phyloP scores from a whole-genome alignment of 2,797 vertebrate genomes.

The Poecilia gillii region DNA sequence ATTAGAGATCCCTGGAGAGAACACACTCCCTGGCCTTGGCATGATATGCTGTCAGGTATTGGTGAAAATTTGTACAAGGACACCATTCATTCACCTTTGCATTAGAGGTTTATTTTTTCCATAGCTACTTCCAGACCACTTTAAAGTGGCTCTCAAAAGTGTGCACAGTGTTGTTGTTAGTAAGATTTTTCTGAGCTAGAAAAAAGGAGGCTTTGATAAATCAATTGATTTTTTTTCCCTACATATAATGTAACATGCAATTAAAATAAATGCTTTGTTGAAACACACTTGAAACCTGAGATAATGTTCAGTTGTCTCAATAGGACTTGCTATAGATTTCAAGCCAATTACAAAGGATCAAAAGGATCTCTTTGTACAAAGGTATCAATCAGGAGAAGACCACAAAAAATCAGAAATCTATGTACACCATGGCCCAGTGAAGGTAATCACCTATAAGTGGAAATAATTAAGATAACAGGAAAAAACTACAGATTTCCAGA shows the following conservation, averaged over 20 bases:
- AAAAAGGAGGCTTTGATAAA: background rate
- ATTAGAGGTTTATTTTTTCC: conserved; percentile 41
- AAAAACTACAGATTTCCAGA: background rate
- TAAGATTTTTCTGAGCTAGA: background rate
- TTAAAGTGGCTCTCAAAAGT: conserved; percentile 11
- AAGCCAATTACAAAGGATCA: background rate
- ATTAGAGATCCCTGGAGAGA: conserved; percentile 64
- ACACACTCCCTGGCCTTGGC: conserved; percentile 35
- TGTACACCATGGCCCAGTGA: background rate
- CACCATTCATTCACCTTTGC: conserved; percentile 7
- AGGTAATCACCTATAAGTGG: background rate
- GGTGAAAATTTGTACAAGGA: conserved; percentile 35
- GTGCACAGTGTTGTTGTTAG: background rate
- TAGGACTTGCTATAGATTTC: no score
- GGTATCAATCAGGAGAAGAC: no score
- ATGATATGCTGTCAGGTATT: conserved; percentile 66
- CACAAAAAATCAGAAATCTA: background rate
- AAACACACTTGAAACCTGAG: background rate
- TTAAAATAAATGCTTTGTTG: background rate
- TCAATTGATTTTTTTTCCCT: no score
- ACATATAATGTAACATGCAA: background rate
- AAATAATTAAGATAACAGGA: background rate
- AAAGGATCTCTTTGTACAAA: no score
- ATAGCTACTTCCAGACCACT: conserved; percentile 12
- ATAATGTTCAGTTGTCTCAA: background rate